phyloP scores from a whole-genome alignment of 2,888 invertebrate genomes.

The Papilio elwesi region DNA sequence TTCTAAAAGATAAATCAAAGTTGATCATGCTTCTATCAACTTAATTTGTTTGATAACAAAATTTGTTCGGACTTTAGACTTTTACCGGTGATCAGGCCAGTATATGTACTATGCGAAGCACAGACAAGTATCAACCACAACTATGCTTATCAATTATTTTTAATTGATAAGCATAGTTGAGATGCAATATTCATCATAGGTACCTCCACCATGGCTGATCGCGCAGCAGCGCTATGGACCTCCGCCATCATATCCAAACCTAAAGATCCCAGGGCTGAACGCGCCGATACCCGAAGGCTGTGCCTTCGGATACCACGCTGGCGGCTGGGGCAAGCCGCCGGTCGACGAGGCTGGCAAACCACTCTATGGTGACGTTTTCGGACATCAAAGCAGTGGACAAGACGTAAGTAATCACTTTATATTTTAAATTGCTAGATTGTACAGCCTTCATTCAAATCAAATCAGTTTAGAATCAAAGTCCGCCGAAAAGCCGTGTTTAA shows the following conservation, averaged over 20 bases:
- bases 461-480: too few relatives aligned
- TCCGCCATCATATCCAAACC: slow-evolving; percentile 98
- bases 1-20: too few relatives aligned
- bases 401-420: slow-evolving; percentile 82
- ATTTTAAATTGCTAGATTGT: background rate
- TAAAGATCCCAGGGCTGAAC: slow-evolving; percentile 98
- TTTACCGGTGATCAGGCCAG: too few relatives aligned
- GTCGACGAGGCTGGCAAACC: slow-evolving; percentile 99
- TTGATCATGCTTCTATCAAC: too few relatives aligned
- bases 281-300: slow-evolving; percentile 99
- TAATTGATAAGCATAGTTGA: too few relatives aligned
- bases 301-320: slow-evolving; percentile 99
- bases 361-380: slow-evolving; percentile 99
- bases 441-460: too few relatives aligned
- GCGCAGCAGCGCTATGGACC: slow-evolving; percentile 99
- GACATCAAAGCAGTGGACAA: slow-evolving; percentile 89
- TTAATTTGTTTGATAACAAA: too few relatives aligned
- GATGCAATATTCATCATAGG: slow-evolving; percentile 62
- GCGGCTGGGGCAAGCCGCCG: slow-evolving; percentile 99
- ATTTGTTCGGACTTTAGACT: too few relatives aligned
- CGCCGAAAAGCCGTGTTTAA: too few relatives aligned
- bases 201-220: slow-evolving; percentile 97
- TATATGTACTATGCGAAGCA: too few relatives aligned
- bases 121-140: too few relatives aligned
- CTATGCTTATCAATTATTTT: too few relatives aligned